phyloP scores from a whole-genome alignment of 2,888 invertebrate genomes.

The Ophion ellenae region DNA sequence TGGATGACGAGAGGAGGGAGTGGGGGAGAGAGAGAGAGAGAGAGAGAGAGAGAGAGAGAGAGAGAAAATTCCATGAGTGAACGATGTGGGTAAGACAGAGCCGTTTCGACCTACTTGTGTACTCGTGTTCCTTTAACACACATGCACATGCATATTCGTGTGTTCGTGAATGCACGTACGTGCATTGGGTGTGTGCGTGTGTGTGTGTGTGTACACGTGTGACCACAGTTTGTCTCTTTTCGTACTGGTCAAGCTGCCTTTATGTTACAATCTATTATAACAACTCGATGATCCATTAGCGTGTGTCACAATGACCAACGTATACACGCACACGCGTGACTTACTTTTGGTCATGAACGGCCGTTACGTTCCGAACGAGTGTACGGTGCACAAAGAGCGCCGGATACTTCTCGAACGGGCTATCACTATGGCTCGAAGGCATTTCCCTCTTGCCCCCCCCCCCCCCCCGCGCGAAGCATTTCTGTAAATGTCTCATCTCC shows the following conservation, averaged over 20 bases:
- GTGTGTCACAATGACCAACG: not conserved
- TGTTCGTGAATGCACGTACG: too few species aligned
- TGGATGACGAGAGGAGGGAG: not conserved
- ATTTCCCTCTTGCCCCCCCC: too few species aligned
- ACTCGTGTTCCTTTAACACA: not conserved
- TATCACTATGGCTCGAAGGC: not conserved
- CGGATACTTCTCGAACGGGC: too few species aligned
- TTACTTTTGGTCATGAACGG: conserved; percentile 10
- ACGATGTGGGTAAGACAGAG: conserved; percentile 4
- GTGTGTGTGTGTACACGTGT: not conserved
- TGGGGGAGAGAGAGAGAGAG: not conserved
- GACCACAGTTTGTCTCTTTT: not conserved
- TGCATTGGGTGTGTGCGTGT: not conserved
- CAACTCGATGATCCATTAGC: conserved; percentile 1
- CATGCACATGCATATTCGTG: not conserved
- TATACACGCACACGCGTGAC: not conserved
- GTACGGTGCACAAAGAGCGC: not conserved
- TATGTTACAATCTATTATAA: not conserved
- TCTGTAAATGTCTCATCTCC: too few species aligned
- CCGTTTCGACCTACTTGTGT: conserved; percentile 37
- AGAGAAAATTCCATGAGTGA: not conserved
- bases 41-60: not conserved
- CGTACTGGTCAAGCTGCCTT: not conserved
- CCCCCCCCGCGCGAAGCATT: too few species aligned
- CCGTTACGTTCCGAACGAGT: conserved; percentile 11